Evolutionary conservation across 2,113 vertebrate species (phyloP), one percentile per base, ranked within the genome.

Genomic region (Scytalopus superciliaris): DNA sequence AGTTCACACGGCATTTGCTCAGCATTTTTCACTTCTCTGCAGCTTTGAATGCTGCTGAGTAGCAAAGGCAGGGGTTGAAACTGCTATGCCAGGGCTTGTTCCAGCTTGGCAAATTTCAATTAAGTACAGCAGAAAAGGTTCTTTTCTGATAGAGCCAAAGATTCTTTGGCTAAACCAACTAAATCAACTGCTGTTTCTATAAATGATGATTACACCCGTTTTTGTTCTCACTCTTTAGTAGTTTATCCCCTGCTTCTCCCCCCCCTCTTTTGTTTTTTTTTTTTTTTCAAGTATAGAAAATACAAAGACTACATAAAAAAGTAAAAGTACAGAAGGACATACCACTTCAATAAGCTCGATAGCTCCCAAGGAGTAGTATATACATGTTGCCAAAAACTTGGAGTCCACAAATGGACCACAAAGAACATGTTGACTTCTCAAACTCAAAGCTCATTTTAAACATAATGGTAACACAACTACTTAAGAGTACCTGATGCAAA

Each of bases 41-140:
- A 87, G 83, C 68, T 84, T 13, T 49, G 77, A 74, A 79, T 40
- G 57, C 52, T 89, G 93, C 66, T 96, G 91, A 96, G 57, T 76
- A 79, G 89, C 57, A 73, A 89, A 93, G 39, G 77, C 87, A 93
- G 33, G 19, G 49, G n/a, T 50, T 89, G 64, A 82, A 92, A 82
- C 23, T 90, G 90, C 83, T 84, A 84, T 52, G 83, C 80, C 93
- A 94, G 47, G 60, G 84, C 91, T 91, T 93, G 89, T 93, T 95
- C 60, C 84, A 87, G 70, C 87, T 90, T 96, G 94, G 94, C 64
- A 93, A 94, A 89, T 81, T 52, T 86, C 50, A 75, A 78, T 79
- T 95, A 91, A 91, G 19, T 56, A 67, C 30, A 64, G 40, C 66
- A 89, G 84, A 78, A 75, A 63, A 73, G 67, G 19, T 59, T 79